Evolutionary conservation across 2,888 invertebrate species (phyloP).

Genomic region (Phorcus lineatus): DNA sequence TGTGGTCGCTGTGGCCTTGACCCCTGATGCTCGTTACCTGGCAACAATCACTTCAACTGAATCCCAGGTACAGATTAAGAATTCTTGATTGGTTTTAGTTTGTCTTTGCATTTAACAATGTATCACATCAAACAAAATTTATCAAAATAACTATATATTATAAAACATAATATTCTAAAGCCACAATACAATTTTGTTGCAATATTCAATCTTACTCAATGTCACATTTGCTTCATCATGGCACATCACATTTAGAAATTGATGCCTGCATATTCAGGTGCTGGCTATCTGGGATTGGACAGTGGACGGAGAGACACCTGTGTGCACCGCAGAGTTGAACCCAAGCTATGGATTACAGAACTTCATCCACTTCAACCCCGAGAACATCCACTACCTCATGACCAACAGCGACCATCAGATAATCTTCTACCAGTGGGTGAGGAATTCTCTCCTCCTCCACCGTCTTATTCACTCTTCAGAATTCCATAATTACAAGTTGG

Average conservation of each 20-base stretch:
- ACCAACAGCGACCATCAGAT: slow-evolving; percentile 75
- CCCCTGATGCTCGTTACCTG: slow-evolving; percentile 74
- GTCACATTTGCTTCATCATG: background rate
- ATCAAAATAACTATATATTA: too few relatives aligned
- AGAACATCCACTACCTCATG: slow-evolving; percentile 72
- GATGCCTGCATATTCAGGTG: slow-evolving; percentile 50
- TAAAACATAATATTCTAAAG: too few relatives aligned
- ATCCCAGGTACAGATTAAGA: slow-evolving; percentile 57
- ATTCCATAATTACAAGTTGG: too few relatives aligned
- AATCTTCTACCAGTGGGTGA: slow-evolving; percentile 75
- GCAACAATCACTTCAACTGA: slow-evolving; percentile 73
- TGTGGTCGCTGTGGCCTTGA: slow-evolving; percentile 73
- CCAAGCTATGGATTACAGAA: slow-evolving; percentile 68
- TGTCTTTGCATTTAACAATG: too few relatives aligned
- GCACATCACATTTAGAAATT: background rate
- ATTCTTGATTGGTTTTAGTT: too few relatives aligned
- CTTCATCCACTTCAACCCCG: slow-evolving; percentile 73
- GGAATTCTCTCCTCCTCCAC: slow-evolving; percentile 25
- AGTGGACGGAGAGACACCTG: slow-evolving; percentile 72
- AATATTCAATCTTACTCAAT: too few relatives aligned
- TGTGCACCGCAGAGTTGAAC: slow-evolving; percentile 71
- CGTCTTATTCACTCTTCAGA: too few relatives aligned
- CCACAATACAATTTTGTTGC: too few relatives aligned
- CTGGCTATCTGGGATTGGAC: slow-evolving; percentile 76
- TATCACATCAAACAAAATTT: too few relatives aligned